A percentile compares a stretch with the other conserved stretches of the same genome.
Evolutionary conservation across 2,888 invertebrate species (phyloP).

Genomic region (Epistrophella euchroma): DNA sequence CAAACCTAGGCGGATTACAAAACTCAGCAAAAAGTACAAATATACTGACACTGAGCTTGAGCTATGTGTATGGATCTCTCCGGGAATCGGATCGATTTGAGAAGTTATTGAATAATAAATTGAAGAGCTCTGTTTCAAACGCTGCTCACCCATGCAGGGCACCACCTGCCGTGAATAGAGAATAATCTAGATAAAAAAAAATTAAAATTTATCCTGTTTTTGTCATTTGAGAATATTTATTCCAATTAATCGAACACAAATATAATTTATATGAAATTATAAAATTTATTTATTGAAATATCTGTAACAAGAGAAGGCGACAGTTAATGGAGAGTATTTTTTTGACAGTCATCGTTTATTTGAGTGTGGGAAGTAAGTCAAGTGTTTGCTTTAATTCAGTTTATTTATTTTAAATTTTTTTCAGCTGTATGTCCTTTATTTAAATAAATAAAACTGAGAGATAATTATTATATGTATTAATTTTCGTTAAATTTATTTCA

Average conservation of each 20-base stretch:
- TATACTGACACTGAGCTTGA: constrained; percentile 1
- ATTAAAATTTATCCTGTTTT: not conserved
- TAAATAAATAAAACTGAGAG: constrained; percentile 11
- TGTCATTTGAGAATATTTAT: constrained; percentile 7
- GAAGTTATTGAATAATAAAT: constrained; percentile 7
- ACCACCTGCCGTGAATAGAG: not conserved
- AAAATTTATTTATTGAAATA: constrained; percentile 4
- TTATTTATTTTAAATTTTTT: not conserved
- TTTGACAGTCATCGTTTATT: not conserved
- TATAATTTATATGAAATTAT: constrained; percentile 5
- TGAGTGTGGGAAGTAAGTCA: not conserved
- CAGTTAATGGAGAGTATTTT: not conserved
- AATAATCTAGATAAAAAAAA: not conserved
- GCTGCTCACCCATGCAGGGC: too few species aligned
- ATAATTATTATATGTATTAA: constrained; percentile 27
- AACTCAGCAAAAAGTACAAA: not conserved
- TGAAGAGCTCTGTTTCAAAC: not conserved
- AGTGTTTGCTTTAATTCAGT: constrained; percentile 25
- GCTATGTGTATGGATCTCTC: not conserved
- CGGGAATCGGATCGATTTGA: constrained; percentile 11
- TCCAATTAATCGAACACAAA: constrained; percentile 18
- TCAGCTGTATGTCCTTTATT: not conserved
- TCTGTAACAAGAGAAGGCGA: not conserved
- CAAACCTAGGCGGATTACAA: constrained; percentile 6
- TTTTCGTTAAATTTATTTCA: constrained; percentile 21